phyloP scores from a whole-genome alignment of 2,113 vertebrate species.

The Pogona vitticeps region DNA sequence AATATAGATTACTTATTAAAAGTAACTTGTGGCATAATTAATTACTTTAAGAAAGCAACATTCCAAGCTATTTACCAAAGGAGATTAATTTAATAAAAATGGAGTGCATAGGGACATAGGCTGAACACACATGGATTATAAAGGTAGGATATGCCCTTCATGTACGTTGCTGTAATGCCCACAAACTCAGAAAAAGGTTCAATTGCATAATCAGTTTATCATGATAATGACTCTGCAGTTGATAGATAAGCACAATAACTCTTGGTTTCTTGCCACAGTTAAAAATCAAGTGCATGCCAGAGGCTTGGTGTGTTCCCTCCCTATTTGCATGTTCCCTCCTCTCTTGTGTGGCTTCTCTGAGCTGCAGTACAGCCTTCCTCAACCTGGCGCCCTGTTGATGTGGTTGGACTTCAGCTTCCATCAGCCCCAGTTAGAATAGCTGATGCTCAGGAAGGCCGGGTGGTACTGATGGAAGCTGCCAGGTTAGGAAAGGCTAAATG shows the following conservation, averaged over 20 bases:
- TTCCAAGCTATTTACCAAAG: neutral
- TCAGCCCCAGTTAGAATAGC: neutral
- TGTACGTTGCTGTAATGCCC: neutral
- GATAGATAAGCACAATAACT: neutral
- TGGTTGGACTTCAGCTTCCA: neutral
- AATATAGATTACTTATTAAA: neutral
- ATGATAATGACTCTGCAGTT: neutral
- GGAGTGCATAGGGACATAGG: neutral
- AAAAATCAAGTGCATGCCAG: neutral
- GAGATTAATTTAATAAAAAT: neutral
- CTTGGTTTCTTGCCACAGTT: neutral
- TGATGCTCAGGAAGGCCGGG: neutral
- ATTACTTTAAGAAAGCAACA: neutral
- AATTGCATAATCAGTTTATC: neutral
- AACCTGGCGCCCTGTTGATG: neutral
- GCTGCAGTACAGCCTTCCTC: too few species aligned
- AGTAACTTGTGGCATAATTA: neutral
- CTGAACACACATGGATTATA: neutral
- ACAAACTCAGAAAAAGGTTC: neutral
- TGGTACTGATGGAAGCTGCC: neutral
- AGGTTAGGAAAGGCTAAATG: neutral
- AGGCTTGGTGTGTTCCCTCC: neutral
- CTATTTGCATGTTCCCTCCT: neutral
- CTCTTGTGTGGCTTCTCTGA: neutral
- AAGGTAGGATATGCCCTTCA: too few species aligned